Evolutionary conservation across 1,140 invertebrate genomes (phyloP).

Genomic region (Papilio glaucus): DNA sequence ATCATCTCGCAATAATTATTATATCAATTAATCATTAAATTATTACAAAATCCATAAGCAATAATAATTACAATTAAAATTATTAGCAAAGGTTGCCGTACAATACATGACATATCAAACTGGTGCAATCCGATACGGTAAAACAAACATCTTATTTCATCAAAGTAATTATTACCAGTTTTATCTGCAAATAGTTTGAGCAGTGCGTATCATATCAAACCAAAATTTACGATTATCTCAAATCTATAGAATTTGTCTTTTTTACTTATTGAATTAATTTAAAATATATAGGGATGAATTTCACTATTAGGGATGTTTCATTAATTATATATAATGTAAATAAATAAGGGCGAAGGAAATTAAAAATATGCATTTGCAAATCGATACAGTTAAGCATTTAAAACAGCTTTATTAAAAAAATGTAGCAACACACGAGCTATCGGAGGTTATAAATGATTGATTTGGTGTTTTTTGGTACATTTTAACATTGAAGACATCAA

Average conservation of each 20-base stretch:
- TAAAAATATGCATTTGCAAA: not conserved
- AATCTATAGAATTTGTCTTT: too few relatives aligned
- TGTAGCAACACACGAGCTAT: conserved; percentile 41
- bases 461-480: conserved; percentile 63
- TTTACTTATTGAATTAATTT: not conserved
- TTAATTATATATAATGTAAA: too few relatives aligned
- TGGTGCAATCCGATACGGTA: conserved; percentile 47
- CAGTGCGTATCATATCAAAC: not conserved
- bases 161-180: not conserved
- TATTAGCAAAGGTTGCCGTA: conserved; percentile 68
- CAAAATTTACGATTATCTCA: not conserved
- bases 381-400: not conserved
- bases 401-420: conserved; percentile 21
- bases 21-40: conserved; percentile 79
- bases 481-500: conserved; percentile 45
- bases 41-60: conserved; percentile 78
- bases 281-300: too few relatives aligned
- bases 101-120: conserved; percentile 65
- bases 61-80: conserved; percentile 70
- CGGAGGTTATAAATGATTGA: conserved; percentile 48
- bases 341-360: not conserved
- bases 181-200: not conserved
- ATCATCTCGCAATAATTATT: conserved; percentile 76
- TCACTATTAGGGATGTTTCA: too few relatives aligned
- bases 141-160: not conserved